phyloP scores from a whole-genome alignment of 2,888 invertebrate species.

The Eupithecia subumbrata region DNA sequence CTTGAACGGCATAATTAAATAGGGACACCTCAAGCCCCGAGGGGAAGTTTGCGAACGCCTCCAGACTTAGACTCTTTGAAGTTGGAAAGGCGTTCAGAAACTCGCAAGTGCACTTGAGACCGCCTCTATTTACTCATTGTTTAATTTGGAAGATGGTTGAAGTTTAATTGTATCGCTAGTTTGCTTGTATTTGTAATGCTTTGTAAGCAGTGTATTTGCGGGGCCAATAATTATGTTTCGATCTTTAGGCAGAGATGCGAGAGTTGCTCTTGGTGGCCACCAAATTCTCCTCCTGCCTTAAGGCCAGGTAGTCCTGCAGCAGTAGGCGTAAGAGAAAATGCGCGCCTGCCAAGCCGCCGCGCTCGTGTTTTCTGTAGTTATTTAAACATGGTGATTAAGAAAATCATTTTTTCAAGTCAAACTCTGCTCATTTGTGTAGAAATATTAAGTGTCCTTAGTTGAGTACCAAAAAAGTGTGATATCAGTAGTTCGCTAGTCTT shows the following conservation, averaged over 20 bases:
- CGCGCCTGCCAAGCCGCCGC: too few species aligned
- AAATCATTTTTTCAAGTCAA: too few species aligned
- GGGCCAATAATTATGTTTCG: not conserved
- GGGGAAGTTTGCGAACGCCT: conserved; percentile 13
- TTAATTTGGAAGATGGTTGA: not conserved
- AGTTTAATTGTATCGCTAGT: not conserved
- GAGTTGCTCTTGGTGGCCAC: too few species aligned
- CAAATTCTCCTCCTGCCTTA: too few species aligned
- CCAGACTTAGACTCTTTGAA: conserved; percentile 18
- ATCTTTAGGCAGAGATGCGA: not conserved
- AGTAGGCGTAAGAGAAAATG: too few species aligned
- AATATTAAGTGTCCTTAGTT: too few species aligned
- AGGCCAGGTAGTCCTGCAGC: too few species aligned
- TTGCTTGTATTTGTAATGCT: not conserved
- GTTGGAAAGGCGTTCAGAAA: conserved; percentile 15
- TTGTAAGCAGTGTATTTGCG: not conserved
- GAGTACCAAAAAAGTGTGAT: too few species aligned
- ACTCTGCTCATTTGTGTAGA: too few species aligned
- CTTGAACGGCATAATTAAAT: conserved; percentile 23
- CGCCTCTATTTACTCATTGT: conserved; percentile 6
- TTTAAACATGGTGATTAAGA: too few species aligned
- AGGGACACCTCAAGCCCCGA: conserved; percentile 16
- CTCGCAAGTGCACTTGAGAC: conserved; percentile 5
- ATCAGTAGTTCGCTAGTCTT: too few species aligned
- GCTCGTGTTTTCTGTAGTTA: too few species aligned